Percentiles rank a stretch among this genome's conserved stretches.
Evolutionary conservation across 2,113 vertebrate genomes (phyloP).

Genomic region (Fulica atra): DNA sequence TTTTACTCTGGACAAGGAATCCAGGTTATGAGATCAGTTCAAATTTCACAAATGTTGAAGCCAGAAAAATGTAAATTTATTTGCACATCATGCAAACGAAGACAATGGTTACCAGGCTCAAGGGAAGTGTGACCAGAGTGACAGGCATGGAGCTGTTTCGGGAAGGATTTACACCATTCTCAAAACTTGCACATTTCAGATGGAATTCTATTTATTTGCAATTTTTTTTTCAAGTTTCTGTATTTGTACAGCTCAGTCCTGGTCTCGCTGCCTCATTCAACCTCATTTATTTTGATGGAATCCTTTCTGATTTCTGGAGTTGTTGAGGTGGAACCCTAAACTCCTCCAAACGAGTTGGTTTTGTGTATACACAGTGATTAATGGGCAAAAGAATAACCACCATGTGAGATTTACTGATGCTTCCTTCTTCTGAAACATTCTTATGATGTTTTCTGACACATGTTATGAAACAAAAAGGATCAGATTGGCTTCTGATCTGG

Average conservation of each 20-base stretch:
- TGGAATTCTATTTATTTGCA: neutral
- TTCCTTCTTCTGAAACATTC: neutral
- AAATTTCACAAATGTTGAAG: neutral
- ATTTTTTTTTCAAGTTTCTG: neutral
- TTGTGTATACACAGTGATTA: neutral
- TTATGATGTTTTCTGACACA: neutral
- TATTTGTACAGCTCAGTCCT: neutral
- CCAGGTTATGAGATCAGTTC: neutral
- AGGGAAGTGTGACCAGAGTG: neutral
- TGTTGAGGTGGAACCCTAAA: neutral
- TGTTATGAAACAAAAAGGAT: neutral
- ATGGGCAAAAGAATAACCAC: neutral
- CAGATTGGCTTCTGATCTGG: neutral
- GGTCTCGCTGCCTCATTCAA: fast-evolving
- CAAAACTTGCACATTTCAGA: neutral
- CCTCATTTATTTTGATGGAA: neutral
- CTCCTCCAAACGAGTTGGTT: neutral
- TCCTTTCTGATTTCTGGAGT: fast-evolving
- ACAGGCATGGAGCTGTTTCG: neutral
- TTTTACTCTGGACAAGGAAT: neutral
- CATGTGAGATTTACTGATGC: neutral
- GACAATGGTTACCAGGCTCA: neutral
- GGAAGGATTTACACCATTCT: neutral
- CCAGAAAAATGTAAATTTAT: neutral
- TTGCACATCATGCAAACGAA: neutral